phyloP scores from a whole-genome alignment of 2,888 invertebrate genomes.

The Stenotaenia linearis region DNA sequence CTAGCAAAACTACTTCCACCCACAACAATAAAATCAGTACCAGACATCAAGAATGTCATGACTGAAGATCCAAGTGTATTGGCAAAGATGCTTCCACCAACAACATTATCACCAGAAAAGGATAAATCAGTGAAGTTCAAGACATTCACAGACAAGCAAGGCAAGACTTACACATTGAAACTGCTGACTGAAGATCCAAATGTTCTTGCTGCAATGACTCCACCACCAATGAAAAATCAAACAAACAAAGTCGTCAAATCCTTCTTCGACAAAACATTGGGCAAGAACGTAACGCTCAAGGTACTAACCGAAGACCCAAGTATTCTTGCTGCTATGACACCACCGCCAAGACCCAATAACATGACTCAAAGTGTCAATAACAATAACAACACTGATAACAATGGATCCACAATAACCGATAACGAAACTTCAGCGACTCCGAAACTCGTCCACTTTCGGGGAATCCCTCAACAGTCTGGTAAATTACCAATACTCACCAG shows the following conservation, averaged over 20 bases:
- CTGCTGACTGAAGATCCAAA: constrained; percentile 17
- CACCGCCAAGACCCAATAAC: neutral
- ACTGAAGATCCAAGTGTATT: neutral
- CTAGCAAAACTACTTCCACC: neutral
- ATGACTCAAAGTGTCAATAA: neutral
- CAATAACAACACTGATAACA: neutral
- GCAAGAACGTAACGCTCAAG: neutral
- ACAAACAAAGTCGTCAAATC: neutral
- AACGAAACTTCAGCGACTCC: neutral
- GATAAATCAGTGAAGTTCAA: neutral
- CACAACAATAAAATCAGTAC: neutral
- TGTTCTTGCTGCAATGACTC: constrained; percentile 6
- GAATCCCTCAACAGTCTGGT: neutral
- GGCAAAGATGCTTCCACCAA: neutral
- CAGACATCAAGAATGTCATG: too few relatives aligned
- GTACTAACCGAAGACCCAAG: constrained; percentile 14
- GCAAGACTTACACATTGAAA: neutral
- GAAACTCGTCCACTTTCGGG: neutral
- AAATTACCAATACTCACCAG: constrained; percentile 27
- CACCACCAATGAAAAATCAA: neutral
- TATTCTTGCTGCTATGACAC: constrained; percentile 19
- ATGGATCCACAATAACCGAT: neutral
- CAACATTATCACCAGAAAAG: neutral
- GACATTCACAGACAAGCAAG: neutral
- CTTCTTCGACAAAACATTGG: neutral